Conservation (phyloP, 1,140 invertebrate genomes). For the Apis mellifera region DNA sequence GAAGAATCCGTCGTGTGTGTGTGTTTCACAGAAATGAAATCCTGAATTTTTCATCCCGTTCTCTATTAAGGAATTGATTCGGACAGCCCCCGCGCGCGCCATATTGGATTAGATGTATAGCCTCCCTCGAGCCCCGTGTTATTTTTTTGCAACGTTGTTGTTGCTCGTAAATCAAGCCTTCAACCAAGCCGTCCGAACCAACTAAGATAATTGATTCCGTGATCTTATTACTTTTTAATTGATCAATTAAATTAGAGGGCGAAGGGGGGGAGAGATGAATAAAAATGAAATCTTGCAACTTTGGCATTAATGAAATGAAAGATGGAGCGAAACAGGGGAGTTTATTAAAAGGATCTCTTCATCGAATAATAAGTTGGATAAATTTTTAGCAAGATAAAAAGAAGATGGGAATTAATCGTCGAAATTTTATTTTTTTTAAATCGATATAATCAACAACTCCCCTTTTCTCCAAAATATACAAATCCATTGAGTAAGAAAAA, state of each 20-base stretch:
- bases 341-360: too few relatives aligned
- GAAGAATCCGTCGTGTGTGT: neutral
- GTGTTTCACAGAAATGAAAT: constrained; percentile 16
- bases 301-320: too few relatives aligned
- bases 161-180: neutral
- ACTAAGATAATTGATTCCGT: neutral
- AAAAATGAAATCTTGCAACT: neutral
- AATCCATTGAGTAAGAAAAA: neutral
- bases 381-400: too few relatives aligned
- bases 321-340: too few relatives aligned
- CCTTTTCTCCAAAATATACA: neutral
- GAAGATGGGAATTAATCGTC: too few relatives aligned
- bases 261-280: too few relatives aligned
- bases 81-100: neutral
- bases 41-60: constrained; percentile 35
- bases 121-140: neutral
- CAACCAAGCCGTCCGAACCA: neutral
- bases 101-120: neutral
- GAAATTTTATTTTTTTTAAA: too few relatives aligned
- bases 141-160: neutral
- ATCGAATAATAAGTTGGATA: too few relatives aligned
- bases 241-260: neutral
- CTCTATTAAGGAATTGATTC: constrained; percentile 39
- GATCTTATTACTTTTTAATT: neutral
- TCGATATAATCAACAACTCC: too few relatives aligned